These are phyloP conservation scores for Dichetophora obliterata DNA, from an alignment of 2,888 invertebrate species.

Conservation along the genomic window DNA sequence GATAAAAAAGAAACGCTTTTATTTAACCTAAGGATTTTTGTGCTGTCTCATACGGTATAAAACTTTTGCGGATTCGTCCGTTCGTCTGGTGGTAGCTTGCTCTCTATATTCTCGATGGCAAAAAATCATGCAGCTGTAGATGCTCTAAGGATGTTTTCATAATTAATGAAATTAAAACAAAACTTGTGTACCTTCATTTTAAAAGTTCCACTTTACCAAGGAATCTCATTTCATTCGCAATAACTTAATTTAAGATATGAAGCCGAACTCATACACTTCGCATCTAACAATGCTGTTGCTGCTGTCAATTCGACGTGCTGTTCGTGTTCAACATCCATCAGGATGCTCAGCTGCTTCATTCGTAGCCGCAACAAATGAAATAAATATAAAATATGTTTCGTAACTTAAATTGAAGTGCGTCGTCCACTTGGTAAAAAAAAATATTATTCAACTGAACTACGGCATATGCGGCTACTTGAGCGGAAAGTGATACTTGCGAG, in stretches of 20 bases:
- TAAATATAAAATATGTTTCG: background rate
- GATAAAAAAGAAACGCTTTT: no score
- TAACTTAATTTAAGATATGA: constrained; percentile 13
- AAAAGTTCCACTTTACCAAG: background rate
- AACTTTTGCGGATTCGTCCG: background rate
- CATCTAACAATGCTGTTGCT: background rate
- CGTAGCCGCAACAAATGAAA: constrained; percentile 21
- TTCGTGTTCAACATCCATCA: background rate
- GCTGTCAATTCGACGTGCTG: background rate
- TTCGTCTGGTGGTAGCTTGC: background rate
- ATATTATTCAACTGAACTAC: constrained; percentile 14
- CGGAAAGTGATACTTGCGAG: background rate
- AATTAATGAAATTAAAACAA: constrained; percentile 62
- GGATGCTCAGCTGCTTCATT: background rate
- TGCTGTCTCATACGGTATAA: no score
- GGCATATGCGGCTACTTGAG: background rate
- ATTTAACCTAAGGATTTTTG: background rate
- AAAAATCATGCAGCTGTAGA: background rate
- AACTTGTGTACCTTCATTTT: constrained; percentile 39
- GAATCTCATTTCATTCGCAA: background rate
- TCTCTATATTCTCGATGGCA: background rate
- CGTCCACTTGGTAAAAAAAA: constrained; percentile 8
- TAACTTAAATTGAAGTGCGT: constrained; percentile 8
- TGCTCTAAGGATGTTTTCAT: constrained; percentile 56
- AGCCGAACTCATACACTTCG: background rate